Evolutionary conservation across 2,888 invertebrate genomes (phyloP).

Genomic region (Pristionchus japonicus): DNA sequence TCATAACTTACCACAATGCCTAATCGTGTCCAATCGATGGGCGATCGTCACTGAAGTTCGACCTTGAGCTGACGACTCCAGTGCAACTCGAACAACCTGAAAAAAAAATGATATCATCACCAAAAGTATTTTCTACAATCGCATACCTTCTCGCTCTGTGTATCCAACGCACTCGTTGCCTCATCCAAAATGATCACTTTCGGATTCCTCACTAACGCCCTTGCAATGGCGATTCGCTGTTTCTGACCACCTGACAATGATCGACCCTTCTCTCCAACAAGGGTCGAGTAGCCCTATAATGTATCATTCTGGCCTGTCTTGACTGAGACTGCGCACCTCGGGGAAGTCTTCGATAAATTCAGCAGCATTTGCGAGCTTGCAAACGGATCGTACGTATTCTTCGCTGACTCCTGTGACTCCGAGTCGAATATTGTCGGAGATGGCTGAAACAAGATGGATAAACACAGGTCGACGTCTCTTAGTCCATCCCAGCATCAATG

Average conservation of each 20-base stretch:
- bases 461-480: not conserved
- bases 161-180: constrained; percentile 10
- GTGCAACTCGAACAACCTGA: not conserved
- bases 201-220: constrained; percentile 6
- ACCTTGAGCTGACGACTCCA: not conserved
- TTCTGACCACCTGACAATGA: constrained; percentile 14
- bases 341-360: constrained; percentile 74
- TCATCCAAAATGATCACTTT: constrained; percentile 24
- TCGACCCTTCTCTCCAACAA: not conserved
- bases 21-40: constrained; percentile 25
- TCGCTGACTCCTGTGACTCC: constrained; percentile 50
- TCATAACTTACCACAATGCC: not conserved
- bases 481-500: no score
- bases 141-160: not conserved
- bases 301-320: not conserved
- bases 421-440: not conserved
- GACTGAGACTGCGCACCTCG: not conserved
- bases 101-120: not conserved
- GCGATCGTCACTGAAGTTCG: not conserved
- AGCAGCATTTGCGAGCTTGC: constrained; percentile 75
- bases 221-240: constrained; percentile 11
- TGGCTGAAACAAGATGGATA: not conserved
- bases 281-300: not conserved
- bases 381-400: constrained; percentile 70
- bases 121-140: not conserved